These are phyloP conservation scores for Apotomis betuletana DNA, from an alignment of 2,888 invertebrate species.

Conservation along the genomic window DNA sequence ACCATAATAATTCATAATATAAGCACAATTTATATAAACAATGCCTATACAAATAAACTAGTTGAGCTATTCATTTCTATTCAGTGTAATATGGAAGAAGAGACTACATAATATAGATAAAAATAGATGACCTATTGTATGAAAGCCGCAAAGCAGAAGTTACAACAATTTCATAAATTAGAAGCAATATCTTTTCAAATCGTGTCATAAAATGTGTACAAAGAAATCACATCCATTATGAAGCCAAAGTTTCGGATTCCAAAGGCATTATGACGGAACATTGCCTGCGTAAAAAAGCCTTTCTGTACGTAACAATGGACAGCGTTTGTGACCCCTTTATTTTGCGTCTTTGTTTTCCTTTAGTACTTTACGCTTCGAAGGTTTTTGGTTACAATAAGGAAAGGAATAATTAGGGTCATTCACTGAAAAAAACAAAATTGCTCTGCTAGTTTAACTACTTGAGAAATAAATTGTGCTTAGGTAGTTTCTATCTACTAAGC, in stretches of 20 bases:
- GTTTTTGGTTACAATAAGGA: conserved; percentile 20
- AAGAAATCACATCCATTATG: conserved; percentile 31
- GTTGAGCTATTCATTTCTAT: too few relatives aligned
- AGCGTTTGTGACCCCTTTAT: conserved; percentile 49
- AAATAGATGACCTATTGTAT: too few relatives aligned
- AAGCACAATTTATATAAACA: too few relatives aligned
- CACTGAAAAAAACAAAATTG: too few relatives aligned
- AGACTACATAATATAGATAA: too few relatives aligned
- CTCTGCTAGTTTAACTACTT: neutral
- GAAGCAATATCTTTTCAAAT: conserved; percentile 28
- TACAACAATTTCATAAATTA: conserved; percentile 20
- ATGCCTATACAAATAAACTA: too few relatives aligned
- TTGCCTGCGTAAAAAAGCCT: conserved; percentile 55
- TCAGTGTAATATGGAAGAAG: too few relatives aligned
- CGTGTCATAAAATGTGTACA: conserved; percentile 42
- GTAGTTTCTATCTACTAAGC: too few relatives aligned
- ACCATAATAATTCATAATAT: too few relatives aligned
- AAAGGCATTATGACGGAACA: conserved; percentile 54
- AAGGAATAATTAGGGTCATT: conserved; percentile 19
- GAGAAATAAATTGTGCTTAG: too few relatives aligned
- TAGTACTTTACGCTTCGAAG: conserved; percentile 37
- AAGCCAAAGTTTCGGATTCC: conserved; percentile 44
- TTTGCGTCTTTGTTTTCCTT: conserved; percentile 49
- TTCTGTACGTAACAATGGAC: conserved; percentile 44
- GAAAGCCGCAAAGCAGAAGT: conserved; percentile 11